Percentiles rank a stretch among this genome's conserved stretches.
These are phyloP conservation scores for Cepaea nemoralis DNA, from an alignment of 1,140 invertebrate species.

Conservation along the genomic window DNA sequence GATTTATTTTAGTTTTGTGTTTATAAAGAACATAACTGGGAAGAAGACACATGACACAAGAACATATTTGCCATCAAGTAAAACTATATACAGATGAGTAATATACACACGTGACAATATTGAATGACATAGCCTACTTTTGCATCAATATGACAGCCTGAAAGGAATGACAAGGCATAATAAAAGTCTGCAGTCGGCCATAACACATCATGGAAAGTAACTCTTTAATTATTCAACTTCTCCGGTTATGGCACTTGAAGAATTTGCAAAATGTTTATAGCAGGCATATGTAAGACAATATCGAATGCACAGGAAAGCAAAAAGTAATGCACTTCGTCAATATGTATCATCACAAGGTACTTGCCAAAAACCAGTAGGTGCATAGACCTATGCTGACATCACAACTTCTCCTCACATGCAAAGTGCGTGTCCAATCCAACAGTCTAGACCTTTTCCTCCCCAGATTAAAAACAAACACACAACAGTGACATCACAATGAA, in stretches of 20 bases:
- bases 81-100: too few relatives aligned
- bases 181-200: not conserved
- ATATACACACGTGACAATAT: not conserved
- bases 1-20: too few relatives aligned
- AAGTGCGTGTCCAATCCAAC: not conserved
- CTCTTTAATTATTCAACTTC: not conserved
- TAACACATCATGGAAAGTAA: not conserved
- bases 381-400: too few relatives aligned
- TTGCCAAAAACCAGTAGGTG: not conserved
- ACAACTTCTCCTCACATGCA: not conserved
- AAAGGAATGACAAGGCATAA: not conserved
- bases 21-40: too few relatives aligned
- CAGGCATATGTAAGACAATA: not conserved
- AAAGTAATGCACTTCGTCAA: not conserved
- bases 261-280: not conserved
- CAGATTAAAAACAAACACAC: not conserved
- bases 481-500: not conserved
- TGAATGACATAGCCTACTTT: not conserved
- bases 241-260: constrained; percentile 3
- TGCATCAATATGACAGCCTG: not conserved
- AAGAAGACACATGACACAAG: too few relatives aligned
- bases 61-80: too few relatives aligned
- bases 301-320: not conserved
- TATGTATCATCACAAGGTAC: not conserved
- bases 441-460: not conserved